Evolutionary conservation across 2,797 vertebrate species (phyloP).

Genomic region (Danio albolineatus): DNA sequence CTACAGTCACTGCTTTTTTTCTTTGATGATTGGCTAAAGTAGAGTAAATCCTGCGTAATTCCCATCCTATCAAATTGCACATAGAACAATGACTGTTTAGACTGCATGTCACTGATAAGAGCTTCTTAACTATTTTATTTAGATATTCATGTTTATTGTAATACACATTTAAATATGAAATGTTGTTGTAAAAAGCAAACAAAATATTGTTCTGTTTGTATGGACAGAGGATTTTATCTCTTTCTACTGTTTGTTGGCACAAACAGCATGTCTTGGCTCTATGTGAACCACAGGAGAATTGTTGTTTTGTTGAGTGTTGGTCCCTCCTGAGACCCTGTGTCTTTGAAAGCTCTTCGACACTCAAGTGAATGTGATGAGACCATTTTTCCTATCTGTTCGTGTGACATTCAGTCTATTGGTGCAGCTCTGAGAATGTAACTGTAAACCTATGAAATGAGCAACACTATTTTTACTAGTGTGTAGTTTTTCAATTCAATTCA

Average conservation of each 20-base stretch:
- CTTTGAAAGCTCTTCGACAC: conserved; percentile 1
- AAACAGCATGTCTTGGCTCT: background rate
- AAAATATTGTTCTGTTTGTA: background rate
- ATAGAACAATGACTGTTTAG: too few relatives aligned
- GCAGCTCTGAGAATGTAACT: background rate
- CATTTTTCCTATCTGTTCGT: too few relatives aligned
- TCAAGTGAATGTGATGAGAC: background rate
- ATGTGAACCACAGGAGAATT: background rate
- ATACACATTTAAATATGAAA: background rate
- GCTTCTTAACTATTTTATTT: too few relatives aligned
- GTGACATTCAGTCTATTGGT: background rate
- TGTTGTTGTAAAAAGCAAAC: background rate
- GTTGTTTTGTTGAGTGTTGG: conserved; percentile 26
- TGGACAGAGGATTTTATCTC: background rate
- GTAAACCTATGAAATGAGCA: background rate
- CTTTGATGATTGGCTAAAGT: too few relatives aligned
- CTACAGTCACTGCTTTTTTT: too few relatives aligned
- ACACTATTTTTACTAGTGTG: background rate
- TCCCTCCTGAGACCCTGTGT: background rate
- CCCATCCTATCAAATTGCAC: too few relatives aligned
- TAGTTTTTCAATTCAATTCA: too few relatives aligned
- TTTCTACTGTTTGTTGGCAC: background rate
- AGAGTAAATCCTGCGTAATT: too few relatives aligned
- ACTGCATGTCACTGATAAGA: too few relatives aligned
- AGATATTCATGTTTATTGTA: too few relatives aligned